Conservation (phyloP, 2,797 vertebrate genomes). For the Gallinago solitaria region DNA sequence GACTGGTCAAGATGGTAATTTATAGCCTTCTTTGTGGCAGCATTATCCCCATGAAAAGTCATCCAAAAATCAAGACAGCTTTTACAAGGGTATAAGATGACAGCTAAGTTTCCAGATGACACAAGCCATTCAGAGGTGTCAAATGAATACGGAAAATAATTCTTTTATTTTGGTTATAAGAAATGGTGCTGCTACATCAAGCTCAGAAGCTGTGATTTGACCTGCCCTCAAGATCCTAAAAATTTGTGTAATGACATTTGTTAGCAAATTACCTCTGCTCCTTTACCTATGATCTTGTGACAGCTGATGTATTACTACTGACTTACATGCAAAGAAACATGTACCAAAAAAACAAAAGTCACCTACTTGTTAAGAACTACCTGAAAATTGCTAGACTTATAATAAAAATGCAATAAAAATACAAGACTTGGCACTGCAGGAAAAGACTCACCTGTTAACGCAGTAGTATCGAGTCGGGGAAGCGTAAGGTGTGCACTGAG, state of each 20-base stretch:
- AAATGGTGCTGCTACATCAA: neutral
- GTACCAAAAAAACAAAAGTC: neutral
- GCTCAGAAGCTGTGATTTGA: neutral
- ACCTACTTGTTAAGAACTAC: neutral
- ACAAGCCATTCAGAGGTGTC: neutral
- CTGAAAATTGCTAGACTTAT: neutral
- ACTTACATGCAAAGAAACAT: neutral
- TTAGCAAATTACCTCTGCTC: neutral
- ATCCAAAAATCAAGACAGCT: neutral
- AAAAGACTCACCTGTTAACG: constrained; percentile 69
- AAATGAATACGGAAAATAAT: neutral
- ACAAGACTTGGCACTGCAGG: neutral
- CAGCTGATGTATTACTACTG: neutral
- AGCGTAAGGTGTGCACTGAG: constrained; percentile 71
- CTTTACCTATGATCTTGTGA: neutral
- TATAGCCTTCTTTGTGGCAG: neutral
- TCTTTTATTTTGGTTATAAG: neutral
- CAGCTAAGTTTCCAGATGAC: neutral
- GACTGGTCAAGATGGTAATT: neutral
- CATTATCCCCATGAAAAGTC: neutral
- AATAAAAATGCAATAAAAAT: neutral
- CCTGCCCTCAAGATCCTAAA: neutral
- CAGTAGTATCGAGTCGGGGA: constrained; percentile 70
- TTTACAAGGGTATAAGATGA: neutral
- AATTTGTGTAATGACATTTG: rapidly evolving